Base-by-base conservation (phyloP, 2,113 vertebrate genomes). In the Jacana jacana region DNA sequence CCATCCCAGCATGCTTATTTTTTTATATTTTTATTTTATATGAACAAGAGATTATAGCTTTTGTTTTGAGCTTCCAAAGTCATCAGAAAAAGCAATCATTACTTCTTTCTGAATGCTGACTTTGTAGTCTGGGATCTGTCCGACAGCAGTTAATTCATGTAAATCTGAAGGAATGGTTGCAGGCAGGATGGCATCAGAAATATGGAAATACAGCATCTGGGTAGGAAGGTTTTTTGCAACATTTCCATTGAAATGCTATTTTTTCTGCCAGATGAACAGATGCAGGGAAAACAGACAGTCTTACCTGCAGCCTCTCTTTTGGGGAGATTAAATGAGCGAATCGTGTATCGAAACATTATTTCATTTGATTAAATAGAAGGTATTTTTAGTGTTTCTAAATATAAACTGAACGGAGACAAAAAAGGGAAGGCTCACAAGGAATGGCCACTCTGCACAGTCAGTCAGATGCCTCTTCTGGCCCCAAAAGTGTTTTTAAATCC, bases 191-290 rank as follows among this genome's bases (percentile, higher is more conserved):
- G 88, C 77, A 95, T 94, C 91, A 91, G 89, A 96, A 89, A 81
- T 81, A 97, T 89, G 91, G 95, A 97, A 97, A 94, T 97, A 44
- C 3, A 88, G 82, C 95, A 95, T 91, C 91, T 97, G 96, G 82
- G 86, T 90, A 78, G 86, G 84, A 93, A 81, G 86, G 35, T 58
- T 55, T 86, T 46, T 88, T 91, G 76, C 93, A 96, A 58, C 19
- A 46, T 94, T 94, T 63, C 72, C 76, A 75, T 35, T 91, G 90
- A 88, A 86, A 86, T 78, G 31, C 52, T 93, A 87, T 94, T 72
- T 57, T 57, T 60, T 31, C 77, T 95, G 83, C 92, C 86, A 92
- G 86, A 85, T 88, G 92, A 95, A 94, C 92, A 97, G 92, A 97
- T 96, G 96, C 86, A 80, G 78, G 35, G 79, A 85, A 92, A 94